Percentiles rank a stretch among this genome's conserved stretches.
Conservation (phyloP, 2,888 invertebrate species). For the Drosophila setosimentum region DNA sequence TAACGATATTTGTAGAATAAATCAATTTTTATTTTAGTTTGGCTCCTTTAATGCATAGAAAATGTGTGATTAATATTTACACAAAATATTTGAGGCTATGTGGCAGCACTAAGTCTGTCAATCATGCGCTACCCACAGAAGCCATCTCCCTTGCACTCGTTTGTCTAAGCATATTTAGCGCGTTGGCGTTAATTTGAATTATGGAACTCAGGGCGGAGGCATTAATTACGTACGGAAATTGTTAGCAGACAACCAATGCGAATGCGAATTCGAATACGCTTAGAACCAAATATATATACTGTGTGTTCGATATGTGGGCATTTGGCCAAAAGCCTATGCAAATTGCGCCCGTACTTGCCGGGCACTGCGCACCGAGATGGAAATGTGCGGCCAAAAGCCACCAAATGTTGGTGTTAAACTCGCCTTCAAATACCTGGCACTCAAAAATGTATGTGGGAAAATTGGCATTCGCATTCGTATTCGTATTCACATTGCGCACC, state of each 20-base stretch:
- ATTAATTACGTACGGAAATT: constrained; percentile 75
- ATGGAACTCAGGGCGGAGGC: constrained; percentile 43
- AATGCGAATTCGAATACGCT: constrained; percentile 16
- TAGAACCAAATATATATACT: constrained; percentile 55
- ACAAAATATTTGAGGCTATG: constrained; percentile 4
- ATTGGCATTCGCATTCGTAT: constrained; percentile 72
- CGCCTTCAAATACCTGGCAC: constrained; percentile 49
- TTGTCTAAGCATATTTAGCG: constrained; percentile 53
- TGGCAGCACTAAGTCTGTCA: constrained; percentile 45
- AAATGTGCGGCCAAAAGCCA: constrained; percentile 58
- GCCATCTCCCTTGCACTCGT: constrained; percentile 48
- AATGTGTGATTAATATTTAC: background rate
- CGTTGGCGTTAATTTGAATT: constrained; percentile 77
- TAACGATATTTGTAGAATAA: constrained; percentile 29
- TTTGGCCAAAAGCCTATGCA: constrained; percentile 72
- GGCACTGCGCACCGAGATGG: constrained; percentile 26
- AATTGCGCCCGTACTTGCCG: constrained; percentile 47
- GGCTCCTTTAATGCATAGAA: background rate
- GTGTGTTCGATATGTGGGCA: constrained; percentile 44
- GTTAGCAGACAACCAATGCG: constrained; percentile 45
- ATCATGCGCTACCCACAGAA: constrained; percentile 22
- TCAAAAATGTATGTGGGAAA: constrained; percentile 76
- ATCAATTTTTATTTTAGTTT: background rate
- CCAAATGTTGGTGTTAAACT: constrained; percentile 75
- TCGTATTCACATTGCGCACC: constrained; percentile 63